A percentile compares a stretch with the other conserved stretches of the same genome.
Evolutionary conservation across 2,797 vertebrate species (phyloP).

Genomic region (Nannoperca australis): DNA sequence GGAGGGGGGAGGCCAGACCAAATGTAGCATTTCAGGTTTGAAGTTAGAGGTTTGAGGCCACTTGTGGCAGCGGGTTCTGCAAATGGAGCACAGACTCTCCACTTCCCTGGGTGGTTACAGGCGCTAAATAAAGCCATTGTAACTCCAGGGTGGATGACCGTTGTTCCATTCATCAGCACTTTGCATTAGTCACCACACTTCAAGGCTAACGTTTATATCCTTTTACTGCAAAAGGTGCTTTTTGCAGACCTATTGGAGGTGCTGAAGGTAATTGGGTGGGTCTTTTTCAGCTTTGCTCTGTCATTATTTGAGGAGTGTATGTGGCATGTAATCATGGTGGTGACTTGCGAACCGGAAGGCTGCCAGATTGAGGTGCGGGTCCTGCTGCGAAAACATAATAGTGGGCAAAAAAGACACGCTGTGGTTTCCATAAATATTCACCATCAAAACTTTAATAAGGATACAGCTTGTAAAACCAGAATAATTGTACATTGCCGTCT

Average conservation of each 20-base stretch:
- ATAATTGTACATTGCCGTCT: not conserved
- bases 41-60: slow-evolving; percentile 60
- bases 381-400: slow-evolving; percentile 37
- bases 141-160: slow-evolving; percentile 60
- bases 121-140: slow-evolving; percentile 66
- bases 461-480: not conserved
- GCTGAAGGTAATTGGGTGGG: slow-evolving; percentile 54
- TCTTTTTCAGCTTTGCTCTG: slow-evolving; percentile 53
- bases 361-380: slow-evolving; percentile 34
- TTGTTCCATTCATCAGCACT: slow-evolving; percentile 70
- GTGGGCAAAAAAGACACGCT: not conserved
- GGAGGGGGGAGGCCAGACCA: slow-evolving; percentile 47
- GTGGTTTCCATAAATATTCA: slow-evolving; percentile 18
- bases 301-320: slow-evolving; percentile 72
- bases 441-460: not conserved
- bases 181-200: slow-evolving; percentile 60
- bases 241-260: slow-evolving; percentile 65
- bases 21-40: slow-evolving; percentile 52
- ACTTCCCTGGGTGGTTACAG: slow-evolving; percentile 63
- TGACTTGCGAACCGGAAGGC: slow-evolving; percentile 30
- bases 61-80: slow-evolving; percentile 39
- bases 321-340: slow-evolving; percentile 44
- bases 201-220: slow-evolving; percentile 54
- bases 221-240: slow-evolving; percentile 57
- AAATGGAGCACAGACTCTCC: slow-evolving; percentile 39